phyloP scores from a whole-genome alignment of 2,888 invertebrate species.

The Desoria tigrina region DNA sequence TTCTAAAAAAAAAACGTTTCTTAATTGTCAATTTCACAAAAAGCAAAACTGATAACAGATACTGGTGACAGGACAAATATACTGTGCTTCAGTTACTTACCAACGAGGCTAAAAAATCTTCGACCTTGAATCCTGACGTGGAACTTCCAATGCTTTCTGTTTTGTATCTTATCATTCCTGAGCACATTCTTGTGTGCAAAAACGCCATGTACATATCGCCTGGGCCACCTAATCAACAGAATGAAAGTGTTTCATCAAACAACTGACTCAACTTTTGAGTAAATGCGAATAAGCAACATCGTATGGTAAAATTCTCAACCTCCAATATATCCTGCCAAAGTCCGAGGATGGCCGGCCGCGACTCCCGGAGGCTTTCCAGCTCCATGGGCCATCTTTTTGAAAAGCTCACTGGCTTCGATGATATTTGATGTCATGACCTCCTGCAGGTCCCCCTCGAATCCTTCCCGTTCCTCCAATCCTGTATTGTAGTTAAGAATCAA shows the following conservation, averaged over 20 bases:
- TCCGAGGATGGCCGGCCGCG: background rate
- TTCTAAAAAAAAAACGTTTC: background rate
- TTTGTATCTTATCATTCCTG: conserved; percentile 35
- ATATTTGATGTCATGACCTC: conserved; percentile 32
- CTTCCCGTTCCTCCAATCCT: conserved; percentile 33
- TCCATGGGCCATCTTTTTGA: background rate
- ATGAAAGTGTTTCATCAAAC: too few species aligned
- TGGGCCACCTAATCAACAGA: conserved; percentile 28
- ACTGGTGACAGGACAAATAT: too few species aligned
- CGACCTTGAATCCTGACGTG: conserved; percentile 35
- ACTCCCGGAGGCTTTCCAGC: background rate
- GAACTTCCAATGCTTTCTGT: conserved; percentile 35
- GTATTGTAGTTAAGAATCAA: background rate
- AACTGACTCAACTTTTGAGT: too few species aligned
- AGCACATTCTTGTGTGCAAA: conserved; percentile 34
- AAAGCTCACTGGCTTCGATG: background rate
- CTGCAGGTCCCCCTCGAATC: conserved; percentile 23
- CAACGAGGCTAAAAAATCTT: conserved; percentile 27
- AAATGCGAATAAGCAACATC: too few species aligned
- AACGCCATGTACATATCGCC: conserved; percentile 41
- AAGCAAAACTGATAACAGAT: background rate
- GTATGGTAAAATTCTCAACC: background rate
- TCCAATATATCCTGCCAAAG: background rate
- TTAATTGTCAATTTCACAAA: background rate
- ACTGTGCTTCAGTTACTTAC: too few species aligned